Evolutionary conservation across 2,888 invertebrate genomes (phyloP).

Genomic region (Drosophila koepferae): DNA sequence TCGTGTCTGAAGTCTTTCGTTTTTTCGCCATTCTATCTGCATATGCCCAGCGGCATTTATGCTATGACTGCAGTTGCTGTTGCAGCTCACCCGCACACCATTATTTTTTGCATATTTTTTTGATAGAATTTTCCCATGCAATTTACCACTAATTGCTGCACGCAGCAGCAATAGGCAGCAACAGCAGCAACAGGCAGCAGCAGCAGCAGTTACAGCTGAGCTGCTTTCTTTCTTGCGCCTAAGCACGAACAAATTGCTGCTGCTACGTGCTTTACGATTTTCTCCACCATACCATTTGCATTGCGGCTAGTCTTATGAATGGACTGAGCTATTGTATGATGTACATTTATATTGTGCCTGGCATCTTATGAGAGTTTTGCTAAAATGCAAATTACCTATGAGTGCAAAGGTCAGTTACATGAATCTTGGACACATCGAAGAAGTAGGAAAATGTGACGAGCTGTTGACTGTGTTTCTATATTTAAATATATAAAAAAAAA

Average conservation of each 20-base stretch:
- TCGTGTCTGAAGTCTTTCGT: constrained; percentile 70
- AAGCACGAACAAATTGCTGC: constrained; percentile 58
- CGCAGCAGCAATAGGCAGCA: constrained; percentile 52
- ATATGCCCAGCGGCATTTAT: constrained; percentile 37
- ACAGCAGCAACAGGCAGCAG: constrained; percentile 6
- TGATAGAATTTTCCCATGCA: constrained; percentile 75
- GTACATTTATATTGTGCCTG: background rate
- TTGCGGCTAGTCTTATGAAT: background rate
- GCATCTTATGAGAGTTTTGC: background rate
- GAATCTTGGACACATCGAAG: background rate
- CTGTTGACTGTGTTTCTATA: background rate
- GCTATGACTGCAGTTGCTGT: constrained; percentile 11
- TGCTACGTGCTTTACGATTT: constrained; percentile 48
- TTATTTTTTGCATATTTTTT: constrained; percentile 64
- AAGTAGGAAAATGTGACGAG: background rate
- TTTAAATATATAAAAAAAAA: background rate
- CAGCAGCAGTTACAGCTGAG: constrained; percentile 16
- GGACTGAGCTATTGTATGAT: background rate
- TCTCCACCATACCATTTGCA: background rate
- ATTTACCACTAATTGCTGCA: constrained; percentile 78
- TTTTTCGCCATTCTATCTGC: constrained; percentile 32
- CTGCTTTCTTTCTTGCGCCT: constrained; percentile 65
- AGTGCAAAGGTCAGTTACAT: background rate
- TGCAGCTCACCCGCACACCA: constrained; percentile 47
- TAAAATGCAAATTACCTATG: background rate